Evolutionary conservation across 2,888 invertebrate species (phyloP), one percentile per base, ranked within the genome.

Genomic region (Lasioglossum figueresi): DNA sequence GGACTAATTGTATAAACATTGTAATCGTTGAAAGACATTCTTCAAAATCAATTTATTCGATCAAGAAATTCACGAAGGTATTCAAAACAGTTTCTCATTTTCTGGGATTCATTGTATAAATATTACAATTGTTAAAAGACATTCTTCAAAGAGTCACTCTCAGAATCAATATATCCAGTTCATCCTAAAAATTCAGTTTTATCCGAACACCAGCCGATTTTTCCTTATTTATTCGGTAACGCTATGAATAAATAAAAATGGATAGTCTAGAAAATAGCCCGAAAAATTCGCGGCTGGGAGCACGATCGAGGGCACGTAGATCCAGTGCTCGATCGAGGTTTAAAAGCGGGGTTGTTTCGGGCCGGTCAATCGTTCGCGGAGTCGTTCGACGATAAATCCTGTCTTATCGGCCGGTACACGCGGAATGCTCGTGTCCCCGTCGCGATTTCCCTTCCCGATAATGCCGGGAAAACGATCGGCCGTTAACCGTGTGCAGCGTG

Each of bases 341-440:
- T 66, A 19, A 66, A 78, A 71, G 77, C 63, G 34, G 40, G 52
- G 68, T 52, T 37, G 71, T 75, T 82, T 79, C 82, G 73, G 79
- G 43, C 37, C 23, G 43, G 75, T n/a, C 71, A 80, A 78, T 80
- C 78, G 76, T 86, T 78, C 79, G 77, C 66, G 79, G 76, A 86
- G 82, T 76, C 76, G 73, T 71, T 70, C 82, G 78, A 70, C 81
- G 66, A 87, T 87, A 87, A 87, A 87, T 87, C 80, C 78, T 37
- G 80, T 76, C 87, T 87, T 87, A 87, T 87, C 87, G 74, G 79
- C 16, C 27, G 40, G 72, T 34, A 76, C 86, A 86, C 86, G 86
- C 82, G 72, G 86, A 85, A 86, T 71, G 63, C 63, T 48, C 71
- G 73, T 71, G 72, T 71, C 76, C 73, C 63, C 76, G 83, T 76